Percentiles rank a stretch among this genome's conserved stretches.
These are phyloP conservation scores for Nesometra sesokonis DNA, from an alignment of 35 echinoderm and acorn worm genomes.

Conservation along the genomic window DNA sequence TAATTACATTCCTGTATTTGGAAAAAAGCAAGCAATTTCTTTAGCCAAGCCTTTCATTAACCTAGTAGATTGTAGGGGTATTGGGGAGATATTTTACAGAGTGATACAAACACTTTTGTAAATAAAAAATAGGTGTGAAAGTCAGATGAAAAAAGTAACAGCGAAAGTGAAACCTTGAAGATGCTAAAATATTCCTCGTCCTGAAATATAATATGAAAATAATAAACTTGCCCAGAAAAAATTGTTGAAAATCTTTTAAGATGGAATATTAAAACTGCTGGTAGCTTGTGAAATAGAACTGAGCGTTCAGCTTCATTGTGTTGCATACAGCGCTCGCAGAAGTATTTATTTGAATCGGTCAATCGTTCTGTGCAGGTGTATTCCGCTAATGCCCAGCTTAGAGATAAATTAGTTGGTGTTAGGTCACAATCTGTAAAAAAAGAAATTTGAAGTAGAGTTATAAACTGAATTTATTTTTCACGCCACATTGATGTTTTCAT, in stretches of 20 bases:
- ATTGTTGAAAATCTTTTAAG: conserved; percentile 80
- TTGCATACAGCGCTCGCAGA: conserved; percentile 69
- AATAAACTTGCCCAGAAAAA: conserved; percentile 36
- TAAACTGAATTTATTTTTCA: too few species aligned
- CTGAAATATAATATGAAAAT: neutral
- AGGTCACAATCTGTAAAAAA: conserved; percentile 19
- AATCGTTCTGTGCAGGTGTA: conserved; percentile 72
- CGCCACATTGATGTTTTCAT: too few species aligned
- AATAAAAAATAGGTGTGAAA: too few species aligned
- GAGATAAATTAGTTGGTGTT: conserved; percentile 29
- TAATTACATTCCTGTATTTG: too few species aligned
- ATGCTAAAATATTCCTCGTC: too few species aligned
- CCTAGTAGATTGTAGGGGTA: too few species aligned
- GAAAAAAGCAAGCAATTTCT: too few species aligned
- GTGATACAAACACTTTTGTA: too few species aligned
- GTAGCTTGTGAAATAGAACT: conserved; percentile 74
- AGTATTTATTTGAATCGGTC: conserved; percentile 92
- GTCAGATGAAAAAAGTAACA: too few species aligned
- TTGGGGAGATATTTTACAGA: too few species aligned
- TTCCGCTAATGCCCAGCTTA: conserved; percentile 82
- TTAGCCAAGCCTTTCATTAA: too few species aligned
- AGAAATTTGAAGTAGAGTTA: neutral
- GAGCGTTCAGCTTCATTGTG: conserved; percentile 68
- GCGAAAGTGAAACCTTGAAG: too few species aligned
- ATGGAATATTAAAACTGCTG: conserved; percentile 56